These are phyloP conservation scores for Platycnemis pennipes DNA, from an alignment of 2,888 invertebrate species.

Conservation along the genomic window DNA sequence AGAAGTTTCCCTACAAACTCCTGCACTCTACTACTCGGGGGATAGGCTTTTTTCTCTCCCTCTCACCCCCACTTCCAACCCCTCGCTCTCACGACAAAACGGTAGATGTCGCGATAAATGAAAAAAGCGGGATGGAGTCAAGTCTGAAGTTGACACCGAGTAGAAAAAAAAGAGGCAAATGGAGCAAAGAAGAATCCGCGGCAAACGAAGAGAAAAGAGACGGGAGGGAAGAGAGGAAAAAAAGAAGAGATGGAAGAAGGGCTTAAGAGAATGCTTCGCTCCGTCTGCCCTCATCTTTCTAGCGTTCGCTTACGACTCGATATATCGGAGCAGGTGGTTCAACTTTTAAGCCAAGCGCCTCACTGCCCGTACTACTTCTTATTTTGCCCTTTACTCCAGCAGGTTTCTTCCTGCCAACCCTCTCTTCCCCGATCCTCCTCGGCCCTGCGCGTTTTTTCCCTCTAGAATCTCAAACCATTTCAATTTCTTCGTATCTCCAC, in stretches of 20 bases:
- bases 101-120: slow-evolving; percentile 2
- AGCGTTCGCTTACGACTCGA: neutral
- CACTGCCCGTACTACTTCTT: neutral
- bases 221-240: neutral
- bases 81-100: neutral
- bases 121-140: neutral
- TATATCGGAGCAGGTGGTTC: slow-evolving; percentile 1
- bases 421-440: neutral
- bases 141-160: neutral
- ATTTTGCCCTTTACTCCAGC: neutral
- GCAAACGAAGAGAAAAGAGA: neutral
- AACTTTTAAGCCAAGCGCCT: neutral
- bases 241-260: neutral
- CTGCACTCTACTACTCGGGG: neutral
- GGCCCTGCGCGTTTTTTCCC: neutral
- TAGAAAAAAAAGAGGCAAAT: neutral
- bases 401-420: neutral
- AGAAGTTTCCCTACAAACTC: neutral
- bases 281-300: neutral
- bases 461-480: neutral
- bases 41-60: neutral
- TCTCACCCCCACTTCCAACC: neutral
- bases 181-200: neutral
- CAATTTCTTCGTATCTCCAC: neutral
- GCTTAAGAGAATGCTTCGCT: neutral